Conservation (phyloP, 2,113 vertebrate species). For the Nyctibius bracteatus region DNA sequence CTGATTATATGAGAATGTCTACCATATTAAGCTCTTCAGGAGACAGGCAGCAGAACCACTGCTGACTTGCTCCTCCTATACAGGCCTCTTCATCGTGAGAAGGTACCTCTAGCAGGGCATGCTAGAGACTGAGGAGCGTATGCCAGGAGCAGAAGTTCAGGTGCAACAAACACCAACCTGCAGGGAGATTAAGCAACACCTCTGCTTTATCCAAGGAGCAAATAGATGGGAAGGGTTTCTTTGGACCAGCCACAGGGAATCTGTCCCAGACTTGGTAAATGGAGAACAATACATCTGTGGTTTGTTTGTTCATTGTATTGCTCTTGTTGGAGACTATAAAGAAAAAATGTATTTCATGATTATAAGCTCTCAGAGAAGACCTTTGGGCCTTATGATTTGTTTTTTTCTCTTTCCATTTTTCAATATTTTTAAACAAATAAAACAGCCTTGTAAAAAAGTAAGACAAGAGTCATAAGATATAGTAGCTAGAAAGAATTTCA, state of each 20-base stretch:
- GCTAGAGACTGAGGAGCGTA: not conserved
- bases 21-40: not conserved
- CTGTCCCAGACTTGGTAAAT: not conserved
- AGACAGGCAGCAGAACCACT: not conserved
- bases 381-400: not conserved
- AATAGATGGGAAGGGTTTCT: not conserved
- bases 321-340: not conserved
- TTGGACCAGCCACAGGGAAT: not conserved
- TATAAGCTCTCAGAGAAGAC: not conserved
- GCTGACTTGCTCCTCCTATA: not conserved
- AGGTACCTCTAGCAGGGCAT: fast-evolving
- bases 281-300: not conserved
- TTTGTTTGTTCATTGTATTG: not conserved
- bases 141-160: not conserved
- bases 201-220: not conserved
- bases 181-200: not conserved
- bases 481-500: not conserved
- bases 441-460: not conserved
- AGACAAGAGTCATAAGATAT: not conserved
- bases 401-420: not conserved
- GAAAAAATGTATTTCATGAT: fast-evolving
- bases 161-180: not conserved
- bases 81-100: not conserved
- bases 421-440: not conserved
- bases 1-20: not conserved